Conservation (phyloP, 2,888 invertebrate genomes). For the Neria commutata region DNA sequence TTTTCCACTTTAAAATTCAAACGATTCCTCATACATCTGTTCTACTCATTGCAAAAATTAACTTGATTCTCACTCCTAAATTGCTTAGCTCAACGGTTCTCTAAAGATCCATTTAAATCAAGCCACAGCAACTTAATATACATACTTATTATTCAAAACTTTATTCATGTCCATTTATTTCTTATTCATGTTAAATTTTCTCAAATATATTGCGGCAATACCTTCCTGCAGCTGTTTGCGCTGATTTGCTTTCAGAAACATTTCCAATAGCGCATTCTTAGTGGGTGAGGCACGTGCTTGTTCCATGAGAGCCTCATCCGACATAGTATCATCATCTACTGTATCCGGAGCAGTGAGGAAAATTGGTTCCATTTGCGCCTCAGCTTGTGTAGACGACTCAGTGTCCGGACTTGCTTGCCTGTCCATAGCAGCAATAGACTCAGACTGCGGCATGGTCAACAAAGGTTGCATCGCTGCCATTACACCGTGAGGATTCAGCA, state of each 20-base stretch:
- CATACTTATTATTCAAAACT: too few relatives aligned
- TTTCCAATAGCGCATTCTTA: neutral
- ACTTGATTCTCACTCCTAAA: too few relatives aligned
- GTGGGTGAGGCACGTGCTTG: neutral
- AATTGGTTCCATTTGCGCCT: neutral
- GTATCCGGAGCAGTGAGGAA: neutral
- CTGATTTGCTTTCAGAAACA: conserved; percentile 36
- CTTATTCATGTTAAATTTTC: conserved; percentile 40
- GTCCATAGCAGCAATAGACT: too few relatives aligned
- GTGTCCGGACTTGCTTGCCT: too few relatives aligned
- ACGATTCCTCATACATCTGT: too few relatives aligned
- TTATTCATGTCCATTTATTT: conserved; percentile 20
- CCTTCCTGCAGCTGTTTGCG: conserved; percentile 41
- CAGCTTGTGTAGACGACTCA: neutral
- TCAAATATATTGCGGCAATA: conserved; percentile 40
- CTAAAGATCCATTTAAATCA: too few relatives aligned
- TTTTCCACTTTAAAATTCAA: too few relatives aligned
- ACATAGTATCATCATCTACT: neutral
- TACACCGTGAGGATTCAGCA: too few relatives aligned
- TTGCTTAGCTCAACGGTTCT: too few relatives aligned
- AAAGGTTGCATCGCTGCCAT: too few relatives aligned
- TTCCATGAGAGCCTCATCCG: neutral
- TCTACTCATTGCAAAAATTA: too few relatives aligned
- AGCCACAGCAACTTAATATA: neutral
- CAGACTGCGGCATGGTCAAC: too few relatives aligned